These are phyloP conservation scores for Babylonia areolata DNA, from an alignment of 1,140 invertebrate species.

Conservation along the genomic window DNA sequence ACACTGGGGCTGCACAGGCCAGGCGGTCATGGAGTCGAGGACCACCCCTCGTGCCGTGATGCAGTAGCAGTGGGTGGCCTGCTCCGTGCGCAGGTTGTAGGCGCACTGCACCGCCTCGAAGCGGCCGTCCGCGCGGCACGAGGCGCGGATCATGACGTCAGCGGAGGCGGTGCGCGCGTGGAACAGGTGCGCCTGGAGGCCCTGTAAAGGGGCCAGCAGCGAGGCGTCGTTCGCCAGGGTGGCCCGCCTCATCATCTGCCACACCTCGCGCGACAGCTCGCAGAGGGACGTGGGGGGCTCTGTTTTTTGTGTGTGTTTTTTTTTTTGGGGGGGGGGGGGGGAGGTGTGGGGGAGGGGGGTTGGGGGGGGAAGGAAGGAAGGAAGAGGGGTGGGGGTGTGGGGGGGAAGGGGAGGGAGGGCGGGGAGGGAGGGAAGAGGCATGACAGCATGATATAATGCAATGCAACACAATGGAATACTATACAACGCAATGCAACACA, in stretches of 20 bases:
- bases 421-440: too few relatives aligned
- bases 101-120: conserved; percentile 37
- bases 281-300: background rate
- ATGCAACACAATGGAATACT: too few relatives aligned
- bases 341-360: too few relatives aligned
- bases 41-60: background rate
- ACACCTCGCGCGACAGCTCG: conserved; percentile 18
- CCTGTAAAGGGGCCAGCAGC: background rate
- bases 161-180: background rate
- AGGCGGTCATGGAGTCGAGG: background rate
- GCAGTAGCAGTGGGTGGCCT: conserved; percentile 29
- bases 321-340: too few relatives aligned
- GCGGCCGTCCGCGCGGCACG: background rate
- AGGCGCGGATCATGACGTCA: conserved; percentile 18
- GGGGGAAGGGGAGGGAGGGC: too few relatives aligned
- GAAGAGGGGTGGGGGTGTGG: too few relatives aligned
- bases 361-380: too few relatives aligned
- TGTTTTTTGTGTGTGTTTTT: background rate
- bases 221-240: background rate
- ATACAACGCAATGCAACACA: too few relatives aligned
- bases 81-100: conserved; percentile 24
- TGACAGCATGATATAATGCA: background rate
- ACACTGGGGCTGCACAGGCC: background rate
- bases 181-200: background rate
- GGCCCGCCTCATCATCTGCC: background rate